Percentiles rank a stretch among this genome's conserved stretches.
Evolutionary conservation across 2,888 invertebrate genomes (phyloP).

Genomic region (Ornithoptera alexandrae): DNA sequence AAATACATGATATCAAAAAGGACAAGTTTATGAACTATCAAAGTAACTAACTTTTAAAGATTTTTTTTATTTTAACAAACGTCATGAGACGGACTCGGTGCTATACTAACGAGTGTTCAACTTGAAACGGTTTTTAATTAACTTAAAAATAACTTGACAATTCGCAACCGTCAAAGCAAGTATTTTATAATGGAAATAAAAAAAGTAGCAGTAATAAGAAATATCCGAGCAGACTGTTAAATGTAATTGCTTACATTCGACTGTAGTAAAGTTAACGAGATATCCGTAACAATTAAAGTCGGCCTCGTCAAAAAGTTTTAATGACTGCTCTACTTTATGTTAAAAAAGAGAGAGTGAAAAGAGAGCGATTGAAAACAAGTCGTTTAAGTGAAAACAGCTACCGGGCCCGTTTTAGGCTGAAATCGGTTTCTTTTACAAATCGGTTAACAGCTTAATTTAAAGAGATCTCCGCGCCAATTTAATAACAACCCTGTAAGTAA

Average conservation of each 20-base stretch:
- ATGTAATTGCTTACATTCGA: conserved; percentile 39
- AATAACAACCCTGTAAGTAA: too few species aligned
- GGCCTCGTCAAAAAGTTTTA: conserved; percentile 69
- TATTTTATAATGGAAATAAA: conserved; percentile 2
- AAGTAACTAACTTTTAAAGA: too few species aligned
- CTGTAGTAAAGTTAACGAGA: conserved; percentile 54
- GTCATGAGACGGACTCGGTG: too few species aligned
- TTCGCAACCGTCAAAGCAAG: too few species aligned
- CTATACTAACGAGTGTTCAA: too few species aligned
- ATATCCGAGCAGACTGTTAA: conserved; percentile 34
- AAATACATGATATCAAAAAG: too few species aligned
- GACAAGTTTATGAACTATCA: too few species aligned
- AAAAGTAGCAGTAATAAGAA: conserved; percentile 10
- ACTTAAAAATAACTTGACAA: too few species aligned
- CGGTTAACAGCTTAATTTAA: conserved; percentile 25
- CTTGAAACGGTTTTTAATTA: too few species aligned
- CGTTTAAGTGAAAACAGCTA: conserved; percentile 42
- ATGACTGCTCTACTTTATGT: conserved; percentile 61
- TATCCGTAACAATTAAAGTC: conserved; percentile 65
- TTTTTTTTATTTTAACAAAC: too few species aligned
- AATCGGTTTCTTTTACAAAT: conserved; percentile 28
- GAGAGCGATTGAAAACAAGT: conserved; percentile 55
- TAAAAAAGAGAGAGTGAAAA: conserved; percentile 37
- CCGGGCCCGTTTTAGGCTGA: conserved; percentile 35
- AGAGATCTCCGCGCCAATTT: conserved; percentile 4